phyloP scores from a whole-genome alignment of 2,113 vertebrate genomes.

The Sylvia atricapilla region DNA sequence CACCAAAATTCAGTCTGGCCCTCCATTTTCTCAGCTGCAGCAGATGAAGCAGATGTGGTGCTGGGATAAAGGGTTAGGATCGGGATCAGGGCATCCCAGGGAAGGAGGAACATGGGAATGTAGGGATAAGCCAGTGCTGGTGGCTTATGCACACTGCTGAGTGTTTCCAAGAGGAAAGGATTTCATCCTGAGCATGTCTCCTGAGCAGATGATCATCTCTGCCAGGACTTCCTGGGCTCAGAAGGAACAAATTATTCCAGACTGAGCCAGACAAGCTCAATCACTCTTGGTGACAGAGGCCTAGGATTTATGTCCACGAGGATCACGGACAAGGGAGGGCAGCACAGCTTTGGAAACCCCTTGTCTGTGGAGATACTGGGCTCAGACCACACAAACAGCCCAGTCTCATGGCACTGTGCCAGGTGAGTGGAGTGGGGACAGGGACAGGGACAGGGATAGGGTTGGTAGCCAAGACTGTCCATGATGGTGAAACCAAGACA shows the following conservation, averaged over 20 bases:
- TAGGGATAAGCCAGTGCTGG: fast-evolving
- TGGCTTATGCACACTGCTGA: neutral
- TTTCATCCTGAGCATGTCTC: neutral
- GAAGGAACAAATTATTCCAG: neutral
- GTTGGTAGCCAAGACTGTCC: neutral
- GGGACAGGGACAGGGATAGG: neutral
- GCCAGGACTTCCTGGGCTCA: neutral
- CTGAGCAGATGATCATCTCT: neutral
- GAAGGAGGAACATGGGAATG: neutral
- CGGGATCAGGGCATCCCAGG: neutral
- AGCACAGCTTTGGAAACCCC: fast-evolving
- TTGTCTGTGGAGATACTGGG: neutral
- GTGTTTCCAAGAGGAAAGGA: neutral
- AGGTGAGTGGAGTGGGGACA: neutral
- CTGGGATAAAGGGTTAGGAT: neutral
- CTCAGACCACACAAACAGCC: neutral
- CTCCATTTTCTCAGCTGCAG: neutral
- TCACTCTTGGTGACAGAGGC: neutral
- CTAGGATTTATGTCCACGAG: fast-evolving
- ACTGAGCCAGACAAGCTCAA: neutral
- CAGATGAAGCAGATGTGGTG: neutral
- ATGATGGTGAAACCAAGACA: neutral
- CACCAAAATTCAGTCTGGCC: neutral
- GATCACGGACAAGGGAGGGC: fast-evolving
- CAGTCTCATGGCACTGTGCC: neutral